A percentile compares a stretch with the other conserved stretches of the same genome.
Evolutionary conservation across 2,797 vertebrate species (phyloP).

Genomic region (Anniella stebbinsi): DNA sequence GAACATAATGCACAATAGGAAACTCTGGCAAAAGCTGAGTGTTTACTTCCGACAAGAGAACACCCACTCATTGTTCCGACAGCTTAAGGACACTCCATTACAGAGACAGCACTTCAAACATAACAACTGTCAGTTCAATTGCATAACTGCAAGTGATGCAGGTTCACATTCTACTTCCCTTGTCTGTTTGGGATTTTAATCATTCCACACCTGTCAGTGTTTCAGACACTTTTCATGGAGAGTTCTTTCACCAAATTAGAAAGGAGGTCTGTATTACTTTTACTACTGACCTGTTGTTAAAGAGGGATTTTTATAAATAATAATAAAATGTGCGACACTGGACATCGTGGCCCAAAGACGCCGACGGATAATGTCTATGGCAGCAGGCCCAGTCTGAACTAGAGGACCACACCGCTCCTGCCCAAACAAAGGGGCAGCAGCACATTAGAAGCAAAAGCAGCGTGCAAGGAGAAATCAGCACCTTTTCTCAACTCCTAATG

Average conservation of each 20-base stretch:
- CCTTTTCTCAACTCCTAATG: neutral
- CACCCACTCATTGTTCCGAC: conserved; percentile 5
- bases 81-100: conserved; percentile 41
- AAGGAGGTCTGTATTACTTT: neutral
- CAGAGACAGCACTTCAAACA: conserved; percentile 34
- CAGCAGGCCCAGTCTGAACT: neutral
- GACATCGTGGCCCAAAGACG: neutral
- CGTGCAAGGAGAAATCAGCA: neutral
- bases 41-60: conserved; percentile 12
- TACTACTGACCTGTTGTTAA: neutral
- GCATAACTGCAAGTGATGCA: conserved; percentile 33
- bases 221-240: conserved; percentile 4
- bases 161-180: conserved; percentile 20
- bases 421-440: neutral
- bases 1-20: neutral
- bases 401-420: neutral
- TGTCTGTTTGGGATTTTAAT: neutral
- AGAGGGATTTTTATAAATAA: neutral
- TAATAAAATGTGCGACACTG: neutral
- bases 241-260: neutral
- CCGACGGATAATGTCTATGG: neutral
- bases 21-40: conserved; percentile 13
- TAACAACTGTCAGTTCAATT: conserved; percentile 33
- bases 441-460: neutral
- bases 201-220: neutral